These are phyloP conservation scores for Calephelis perditalis DNA, from an alignment of 2,888 invertebrate species.

Conservation along the genomic window DNA sequence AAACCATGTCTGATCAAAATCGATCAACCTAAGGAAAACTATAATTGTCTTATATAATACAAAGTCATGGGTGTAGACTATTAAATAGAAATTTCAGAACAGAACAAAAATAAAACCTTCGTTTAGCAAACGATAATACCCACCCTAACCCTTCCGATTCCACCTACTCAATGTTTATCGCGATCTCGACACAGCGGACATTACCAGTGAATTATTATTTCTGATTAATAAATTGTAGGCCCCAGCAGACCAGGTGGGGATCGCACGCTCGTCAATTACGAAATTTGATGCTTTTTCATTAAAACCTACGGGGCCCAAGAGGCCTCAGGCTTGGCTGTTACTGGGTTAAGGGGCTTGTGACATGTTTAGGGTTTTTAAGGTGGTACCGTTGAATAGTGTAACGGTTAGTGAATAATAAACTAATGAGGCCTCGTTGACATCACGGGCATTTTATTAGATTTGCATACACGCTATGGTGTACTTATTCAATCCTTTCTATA, in stretches of 20 bases:
- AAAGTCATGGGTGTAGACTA: no score
- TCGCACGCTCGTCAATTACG: constrained; percentile 65
- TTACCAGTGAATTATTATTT: constrained; percentile 77
- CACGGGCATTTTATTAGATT: neutral
- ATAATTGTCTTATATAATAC: no score
- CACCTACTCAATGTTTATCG: constrained; percentile 49
- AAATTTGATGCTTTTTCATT: constrained; percentile 75
- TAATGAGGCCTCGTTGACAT: constrained; percentile 5
- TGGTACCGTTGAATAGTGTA: constrained; percentile 24
- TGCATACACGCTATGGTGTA: neutral
- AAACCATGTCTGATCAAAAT: no score
- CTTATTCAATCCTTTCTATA: neutral
- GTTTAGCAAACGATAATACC: constrained; percentile 23
- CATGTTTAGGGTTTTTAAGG: constrained; percentile 34
- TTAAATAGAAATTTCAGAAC: neutral
- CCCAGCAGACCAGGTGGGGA: constrained; percentile 52
- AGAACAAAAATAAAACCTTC: neutral
- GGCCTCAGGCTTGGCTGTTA: constrained; percentile 40
- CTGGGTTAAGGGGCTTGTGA: constrained; percentile 48
- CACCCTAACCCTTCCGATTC: constrained; percentile 51
- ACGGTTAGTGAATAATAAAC: constrained; percentile 14
- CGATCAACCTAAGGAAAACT: no score
- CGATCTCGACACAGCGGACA: constrained; percentile 46
- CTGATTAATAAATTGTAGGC: constrained; percentile 75
- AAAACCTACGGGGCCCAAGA: constrained; percentile 56